These are phyloP conservation scores for Synchiropus splendidus DNA, from an alignment of 2,113 vertebrate genomes.

Conservation along the genomic window DNA sequence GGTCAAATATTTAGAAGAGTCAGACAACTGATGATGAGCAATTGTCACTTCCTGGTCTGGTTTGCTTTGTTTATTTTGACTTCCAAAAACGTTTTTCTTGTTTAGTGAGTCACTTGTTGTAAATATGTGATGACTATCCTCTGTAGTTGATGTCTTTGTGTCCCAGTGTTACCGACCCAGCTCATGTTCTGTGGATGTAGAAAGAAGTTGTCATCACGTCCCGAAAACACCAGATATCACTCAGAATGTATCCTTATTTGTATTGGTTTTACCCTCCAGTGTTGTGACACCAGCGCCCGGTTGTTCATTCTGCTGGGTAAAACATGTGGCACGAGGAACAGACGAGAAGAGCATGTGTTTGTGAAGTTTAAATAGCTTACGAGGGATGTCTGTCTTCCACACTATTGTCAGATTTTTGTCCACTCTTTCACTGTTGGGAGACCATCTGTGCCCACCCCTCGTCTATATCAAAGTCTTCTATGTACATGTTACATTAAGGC, in stretches of 20 bases:
- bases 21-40: conserved; percentile 11
- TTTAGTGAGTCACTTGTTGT: conserved; percentile 42
- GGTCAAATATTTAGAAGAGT: conserved; percentile 4
- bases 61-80: conserved; percentile 2
- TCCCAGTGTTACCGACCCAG: conserved; percentile 44
- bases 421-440: conserved; percentile 9
- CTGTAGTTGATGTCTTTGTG: conserved; percentile 33
- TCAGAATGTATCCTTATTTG: conserved; percentile 44
- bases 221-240: conserved; percentile 48
- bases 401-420: no score
- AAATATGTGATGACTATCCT: conserved; percentile 46
- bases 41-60: conserved; percentile 4
- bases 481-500: conserved; percentile 60
- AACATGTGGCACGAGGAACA: conserved; percentile 22
- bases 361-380: no score
- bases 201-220: conserved; percentile 49
- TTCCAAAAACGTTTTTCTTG: conserved; percentile 15
- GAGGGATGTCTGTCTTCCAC: no score
- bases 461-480: conserved; percentile 46
- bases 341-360: conserved; percentile 1
- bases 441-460: conserved; percentile 28
- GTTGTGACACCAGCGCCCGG: conserved; percentile 18
- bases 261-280: conserved; percentile 35
- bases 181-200: conserved; percentile 54
- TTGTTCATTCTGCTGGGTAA: conserved; percentile 34